Percentiles rank a stretch among this genome's conserved stretches.
Conservation (phyloP, 64 coral and sea anemone genomes). For the Platygyra sinensis region DNA sequence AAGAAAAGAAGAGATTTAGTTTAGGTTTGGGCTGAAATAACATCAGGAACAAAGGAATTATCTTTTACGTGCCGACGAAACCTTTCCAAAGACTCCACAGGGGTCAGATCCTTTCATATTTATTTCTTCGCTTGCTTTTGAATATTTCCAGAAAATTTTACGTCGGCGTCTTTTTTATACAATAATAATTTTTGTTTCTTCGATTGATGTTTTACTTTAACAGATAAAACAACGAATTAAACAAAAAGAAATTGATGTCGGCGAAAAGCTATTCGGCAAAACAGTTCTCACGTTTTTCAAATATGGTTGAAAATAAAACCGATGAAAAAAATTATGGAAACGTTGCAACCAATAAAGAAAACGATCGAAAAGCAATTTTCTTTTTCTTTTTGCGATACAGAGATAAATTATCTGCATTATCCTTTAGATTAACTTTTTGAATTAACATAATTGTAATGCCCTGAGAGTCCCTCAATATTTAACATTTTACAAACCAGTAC, state of each 20-base stretch:
- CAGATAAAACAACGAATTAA: neutral
- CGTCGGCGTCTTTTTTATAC: neutral
- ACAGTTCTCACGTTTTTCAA: neutral
- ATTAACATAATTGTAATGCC: neutral
- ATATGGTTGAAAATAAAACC: neutral
- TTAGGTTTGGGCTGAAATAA: neutral
- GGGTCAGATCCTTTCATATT: neutral
- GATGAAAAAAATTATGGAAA: neutral
- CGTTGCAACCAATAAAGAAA: neutral
- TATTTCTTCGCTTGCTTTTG: neutral
- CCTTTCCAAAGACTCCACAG: neutral
- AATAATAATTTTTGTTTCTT: neutral
- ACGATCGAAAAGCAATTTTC: neutral
- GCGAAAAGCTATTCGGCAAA: neutral
- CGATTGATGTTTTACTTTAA: neutral
- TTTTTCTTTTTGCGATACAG: neutral
- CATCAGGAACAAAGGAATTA: neutral
- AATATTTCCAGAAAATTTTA: neutral
- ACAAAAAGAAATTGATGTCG: no score
- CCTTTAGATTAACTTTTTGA: neutral
- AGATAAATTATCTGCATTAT: neutral
- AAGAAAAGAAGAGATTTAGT: neutral
- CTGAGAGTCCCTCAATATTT: neutral
- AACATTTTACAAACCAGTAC: neutral
- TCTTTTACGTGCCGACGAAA: neutral